These are phyloP conservation scores for Xerus inauris DNA, from an alignment of 2,113 vertebrate genomes.

Conservation along the genomic window DNA sequence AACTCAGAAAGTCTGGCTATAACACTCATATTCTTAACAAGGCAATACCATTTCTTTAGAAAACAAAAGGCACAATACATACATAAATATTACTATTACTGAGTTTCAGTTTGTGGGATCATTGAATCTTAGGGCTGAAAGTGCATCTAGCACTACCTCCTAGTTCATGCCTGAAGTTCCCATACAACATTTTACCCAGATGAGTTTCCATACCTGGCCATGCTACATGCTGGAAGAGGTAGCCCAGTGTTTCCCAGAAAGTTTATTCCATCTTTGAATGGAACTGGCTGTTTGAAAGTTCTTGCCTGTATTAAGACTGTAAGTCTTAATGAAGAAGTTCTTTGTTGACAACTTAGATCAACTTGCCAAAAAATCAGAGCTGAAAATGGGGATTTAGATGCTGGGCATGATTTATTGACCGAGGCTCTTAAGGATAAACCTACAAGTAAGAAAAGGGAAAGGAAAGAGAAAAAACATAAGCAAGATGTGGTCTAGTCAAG, in stretches of 20 bases:
- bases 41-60: background rate
- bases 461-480: background rate
- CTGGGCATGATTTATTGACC: background rate
- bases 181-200: background rate
- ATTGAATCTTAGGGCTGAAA: background rate
- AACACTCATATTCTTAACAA: background rate
- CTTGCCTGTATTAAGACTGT: background rate
- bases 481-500: background rate
- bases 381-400: background rate
- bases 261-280: background rate
- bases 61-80: background rate
- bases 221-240: background rate
- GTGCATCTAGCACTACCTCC: background rate
- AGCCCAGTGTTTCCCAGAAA: background rate
- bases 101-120: background rate
- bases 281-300: background rate
- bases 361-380: background rate
- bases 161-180: background rate
- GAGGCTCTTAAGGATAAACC: background rate
- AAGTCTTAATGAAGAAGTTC: background rate
- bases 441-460: background rate
- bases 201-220: background rate
- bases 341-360: background rate
- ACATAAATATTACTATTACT: background rate
- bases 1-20: background rate